Base-by-base conservation (phyloP, 2,113 vertebrate genomes). In the Odocoileus virginianus region DNA sequence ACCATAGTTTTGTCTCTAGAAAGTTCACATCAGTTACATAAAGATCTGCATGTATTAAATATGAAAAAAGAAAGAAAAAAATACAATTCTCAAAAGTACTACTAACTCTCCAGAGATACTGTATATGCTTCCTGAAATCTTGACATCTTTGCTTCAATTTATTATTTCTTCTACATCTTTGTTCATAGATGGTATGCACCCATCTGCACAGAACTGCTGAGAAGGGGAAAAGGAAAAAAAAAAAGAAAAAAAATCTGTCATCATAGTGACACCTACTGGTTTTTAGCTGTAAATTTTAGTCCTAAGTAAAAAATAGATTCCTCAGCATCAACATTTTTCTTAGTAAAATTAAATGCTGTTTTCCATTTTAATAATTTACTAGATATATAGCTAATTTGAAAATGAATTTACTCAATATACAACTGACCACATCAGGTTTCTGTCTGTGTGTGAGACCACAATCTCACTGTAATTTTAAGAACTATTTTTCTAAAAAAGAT, bases 261-360 rank as follows among this genome's bases (percentile, higher is more conserved):
- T 54, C 19, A 91, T 67, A 98, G 97, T 86, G 97, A 98, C 98
- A 96, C 96, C 98, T 98, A 60, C 97, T 98, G 98, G 97, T 74
- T 47, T 95, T 95, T 45, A 79, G 50, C 45, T 55, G 50, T 30
- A 96, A 43, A 96, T 76, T 93, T 95, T 36, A 85, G 61, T 55
- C 76, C 19, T 43, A 89, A 93, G 19, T 61, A 30, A 93, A 95
- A 47, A 82, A n/a, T 12, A 93, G 67, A 79, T 43, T n/a, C 7
- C 58, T 87, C 19, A 36, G 19, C 16, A 30, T 94, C 23, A 57
- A 71, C 84, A 50, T 3, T 74, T 86, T 87, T 50, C 60, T 60
- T 67, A 95, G 52, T 94, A 91, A 87, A 90, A 88, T 87, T 78
- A 94, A 88, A 88, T 61, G 89, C 23, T 60, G 33, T 40, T 91